A percentile compares a stretch with the other conserved stretches of the same genome.
phyloP scores from a whole-genome alignment of 2,888 invertebrate species.

The Pimpla rufipes region DNA sequence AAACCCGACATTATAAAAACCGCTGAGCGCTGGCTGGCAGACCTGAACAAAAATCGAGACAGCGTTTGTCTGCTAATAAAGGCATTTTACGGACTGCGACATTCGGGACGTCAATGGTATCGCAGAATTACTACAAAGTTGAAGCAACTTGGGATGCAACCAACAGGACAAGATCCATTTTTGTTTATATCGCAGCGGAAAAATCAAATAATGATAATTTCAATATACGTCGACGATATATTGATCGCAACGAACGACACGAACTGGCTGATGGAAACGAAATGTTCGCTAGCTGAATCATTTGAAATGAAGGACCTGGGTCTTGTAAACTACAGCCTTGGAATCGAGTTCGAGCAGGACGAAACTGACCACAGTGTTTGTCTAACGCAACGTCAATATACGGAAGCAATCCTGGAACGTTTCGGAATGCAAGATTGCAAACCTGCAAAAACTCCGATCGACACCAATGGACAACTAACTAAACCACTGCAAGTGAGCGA shows the following conservation, averaged over 20 bases:
- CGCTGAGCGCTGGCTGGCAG: constrained; percentile 38
- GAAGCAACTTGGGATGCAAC: constrained; percentile 17
- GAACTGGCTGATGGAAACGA: constrained; percentile 13
- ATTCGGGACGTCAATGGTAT: constrained; percentile 57
- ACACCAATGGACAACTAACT: constrained; percentile 23
- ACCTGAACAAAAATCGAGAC: constrained; percentile 17
- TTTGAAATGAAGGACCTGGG: constrained; percentile 60
- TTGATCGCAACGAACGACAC: constrained; percentile 43
- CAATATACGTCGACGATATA: constrained; percentile 59
- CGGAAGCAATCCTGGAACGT: constrained; percentile 30
- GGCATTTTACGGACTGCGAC: constrained; percentile 56
- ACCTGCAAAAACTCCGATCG: constrained; percentile 40
- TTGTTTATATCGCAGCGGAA: constrained; percentile 26
- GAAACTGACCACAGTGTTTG: constrained; percentile 14
- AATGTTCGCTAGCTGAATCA: neutral
- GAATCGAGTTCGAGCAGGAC: constrained; percentile 50
- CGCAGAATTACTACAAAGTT: constrained; percentile 9
- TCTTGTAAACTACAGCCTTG: constrained; percentile 22
- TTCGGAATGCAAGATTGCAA: constrained; percentile 61
- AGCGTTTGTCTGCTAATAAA: constrained; percentile 55
- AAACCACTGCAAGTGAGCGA: constrained; percentile 20
- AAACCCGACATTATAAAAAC: constrained; percentile 25
- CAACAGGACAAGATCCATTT: constrained; percentile 44
- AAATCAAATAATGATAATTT: constrained; percentile 15
- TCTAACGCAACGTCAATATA: constrained; percentile 44